These are phyloP conservation scores for Drosophila setosimentum DNA, from an alignment of 2,888 invertebrate genomes.

Conservation along the genomic window DNA sequence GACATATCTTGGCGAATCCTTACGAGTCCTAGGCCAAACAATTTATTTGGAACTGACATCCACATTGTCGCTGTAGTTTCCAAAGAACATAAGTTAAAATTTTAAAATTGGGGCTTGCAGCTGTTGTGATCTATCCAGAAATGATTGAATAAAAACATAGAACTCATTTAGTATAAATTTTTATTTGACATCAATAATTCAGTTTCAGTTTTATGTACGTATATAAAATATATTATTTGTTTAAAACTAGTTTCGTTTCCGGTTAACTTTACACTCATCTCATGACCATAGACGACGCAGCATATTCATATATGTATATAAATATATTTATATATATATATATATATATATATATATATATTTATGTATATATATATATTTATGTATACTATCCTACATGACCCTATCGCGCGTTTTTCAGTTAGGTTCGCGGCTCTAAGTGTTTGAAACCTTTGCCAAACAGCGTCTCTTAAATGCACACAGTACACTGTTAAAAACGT, in stretches of 20 bases:
- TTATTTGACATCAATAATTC: constrained; percentile 81
- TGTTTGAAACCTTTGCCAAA: constrained; percentile 53
- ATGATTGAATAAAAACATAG: constrained; percentile 10
- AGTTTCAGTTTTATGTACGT: constrained; percentile 70
- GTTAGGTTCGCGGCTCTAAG: constrained; percentile 50
- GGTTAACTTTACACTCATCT: constrained; percentile 70
- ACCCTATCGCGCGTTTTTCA: constrained; percentile 54
- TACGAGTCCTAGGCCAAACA: not conserved
- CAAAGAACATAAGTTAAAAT: not conserved
- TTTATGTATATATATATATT: constrained; percentile 47
- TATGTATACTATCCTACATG: constrained; percentile 47
- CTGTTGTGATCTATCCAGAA: not conserved
- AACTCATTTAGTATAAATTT: constrained; percentile 73
- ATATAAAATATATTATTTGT: constrained; percentile 77
- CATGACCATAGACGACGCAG: constrained; percentile 41
- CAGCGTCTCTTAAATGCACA: constrained; percentile 50
- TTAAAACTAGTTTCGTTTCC: constrained; percentile 72
- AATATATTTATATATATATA: constrained; percentile 49
- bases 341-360: constrained; percentile 46
- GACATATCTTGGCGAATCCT: not conserved
- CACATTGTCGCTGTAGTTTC: not conserved
- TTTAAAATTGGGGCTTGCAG: not conserved
- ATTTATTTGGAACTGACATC: not conserved
- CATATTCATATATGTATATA: constrained; percentile 54
- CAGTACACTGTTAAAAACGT: constrained; percentile 48